These are phyloP conservation scores for Tachystola acroxantha DNA, from an alignment of 2,888 invertebrate species.

Conservation along the genomic window DNA sequence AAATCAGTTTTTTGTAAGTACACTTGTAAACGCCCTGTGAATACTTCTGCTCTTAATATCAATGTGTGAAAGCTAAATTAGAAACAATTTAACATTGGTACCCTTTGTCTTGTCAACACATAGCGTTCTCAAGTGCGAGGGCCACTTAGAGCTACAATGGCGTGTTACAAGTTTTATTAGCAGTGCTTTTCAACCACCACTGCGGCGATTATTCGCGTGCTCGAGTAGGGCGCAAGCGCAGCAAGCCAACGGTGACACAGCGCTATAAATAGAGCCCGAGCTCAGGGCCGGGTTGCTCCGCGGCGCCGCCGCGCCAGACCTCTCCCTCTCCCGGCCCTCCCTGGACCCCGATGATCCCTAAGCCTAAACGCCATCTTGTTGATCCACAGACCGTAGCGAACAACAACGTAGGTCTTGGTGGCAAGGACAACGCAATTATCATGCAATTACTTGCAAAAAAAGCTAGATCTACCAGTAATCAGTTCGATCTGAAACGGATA, in stretches of 20 bases:
- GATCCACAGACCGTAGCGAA: constrained; percentile 50
- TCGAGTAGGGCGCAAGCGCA: constrained; percentile 36
- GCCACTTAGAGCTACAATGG: constrained; percentile 1
- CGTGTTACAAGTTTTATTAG: constrained; percentile 3
- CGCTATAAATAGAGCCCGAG: constrained; percentile 71
- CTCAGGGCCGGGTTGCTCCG: constrained; percentile 43
- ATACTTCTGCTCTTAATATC: too few species aligned
- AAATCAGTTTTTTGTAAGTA: too few species aligned
- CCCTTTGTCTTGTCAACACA: constrained; percentile 6
- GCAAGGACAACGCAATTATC: constrained; percentile 44
- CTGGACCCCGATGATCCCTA: constrained; percentile 27
- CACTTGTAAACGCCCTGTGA: too few species aligned
- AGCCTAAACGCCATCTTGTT: constrained; percentile 61
- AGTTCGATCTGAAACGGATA: background rate
- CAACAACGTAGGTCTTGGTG: constrained; percentile 40
- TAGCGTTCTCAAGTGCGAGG: background rate
- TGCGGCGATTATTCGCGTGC: constrained; percentile 24
- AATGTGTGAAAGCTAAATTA: constrained; percentile 5
- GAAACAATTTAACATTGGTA: constrained; percentile 3
- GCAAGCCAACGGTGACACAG: constrained; percentile 65
- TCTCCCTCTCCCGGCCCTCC: constrained; percentile 34
- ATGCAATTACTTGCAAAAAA: constrained; percentile 5
- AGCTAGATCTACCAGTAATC: too few species aligned
- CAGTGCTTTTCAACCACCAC: constrained; percentile 1
- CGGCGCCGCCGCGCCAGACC: constrained; percentile 30